These are phyloP conservation scores for Zeus faber DNA, from an alignment of 2,113 vertebrate species.

Conservation along the genomic window DNA sequence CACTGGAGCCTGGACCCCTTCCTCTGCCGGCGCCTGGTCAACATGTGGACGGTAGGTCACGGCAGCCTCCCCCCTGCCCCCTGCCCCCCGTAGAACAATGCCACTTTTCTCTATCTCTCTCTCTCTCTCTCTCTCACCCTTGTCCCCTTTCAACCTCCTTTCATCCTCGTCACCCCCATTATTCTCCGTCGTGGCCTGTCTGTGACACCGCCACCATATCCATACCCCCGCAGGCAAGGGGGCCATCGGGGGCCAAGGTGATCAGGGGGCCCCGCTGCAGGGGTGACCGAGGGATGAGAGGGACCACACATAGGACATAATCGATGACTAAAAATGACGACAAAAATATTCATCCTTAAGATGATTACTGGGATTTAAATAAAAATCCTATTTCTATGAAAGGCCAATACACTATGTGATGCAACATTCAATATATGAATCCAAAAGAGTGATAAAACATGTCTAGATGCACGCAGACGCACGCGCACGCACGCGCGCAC, in stretches of 20 bases:
- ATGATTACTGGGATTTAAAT: conserved; percentile 34
- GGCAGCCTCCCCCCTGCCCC: no score
- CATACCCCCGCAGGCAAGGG: conserved; percentile 51
- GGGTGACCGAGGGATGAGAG: conserved; percentile 25
- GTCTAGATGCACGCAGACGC: no score
- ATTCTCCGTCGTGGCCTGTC: conserved; percentile 50
- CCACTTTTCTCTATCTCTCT: conserved; percentile 38
- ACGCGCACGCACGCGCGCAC: no score
- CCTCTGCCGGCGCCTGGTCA: conserved; percentile 85
- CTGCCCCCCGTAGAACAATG: conserved; percentile 26
- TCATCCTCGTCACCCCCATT: conserved; percentile 36
- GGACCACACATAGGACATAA: conserved; percentile 36
- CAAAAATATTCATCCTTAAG: conserved; percentile 9
- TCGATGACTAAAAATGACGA: conserved; percentile 8
- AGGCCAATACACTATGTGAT: neutral
- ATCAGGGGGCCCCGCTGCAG: neutral
- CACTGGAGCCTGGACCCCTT: conserved; percentile 92
- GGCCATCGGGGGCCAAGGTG: neutral
- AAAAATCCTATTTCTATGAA: no score
- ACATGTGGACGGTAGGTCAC: conserved; percentile 87
- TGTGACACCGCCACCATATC: conserved; percentile 48
- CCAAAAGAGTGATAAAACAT: no score
- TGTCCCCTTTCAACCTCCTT: conserved; percentile 64
- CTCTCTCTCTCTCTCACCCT: conserved; percentile 43
- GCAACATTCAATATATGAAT: no score